These are phyloP conservation scores for Drosophila rufa DNA, from an alignment of 1,140 invertebrate species.

Conservation along the genomic window DNA sequence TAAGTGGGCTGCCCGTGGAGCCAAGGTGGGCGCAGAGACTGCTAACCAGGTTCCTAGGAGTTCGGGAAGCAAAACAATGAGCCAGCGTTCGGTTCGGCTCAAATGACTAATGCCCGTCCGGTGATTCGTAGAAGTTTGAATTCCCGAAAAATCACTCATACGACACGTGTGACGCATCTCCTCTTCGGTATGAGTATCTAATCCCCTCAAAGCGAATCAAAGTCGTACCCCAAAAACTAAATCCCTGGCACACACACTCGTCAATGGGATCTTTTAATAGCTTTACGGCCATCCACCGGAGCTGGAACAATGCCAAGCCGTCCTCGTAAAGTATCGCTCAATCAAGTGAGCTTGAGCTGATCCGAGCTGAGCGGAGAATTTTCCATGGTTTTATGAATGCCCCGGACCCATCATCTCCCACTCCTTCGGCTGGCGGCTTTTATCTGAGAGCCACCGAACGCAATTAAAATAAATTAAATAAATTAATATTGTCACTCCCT, in stretches of 20 bases:
- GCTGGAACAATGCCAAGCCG: conserved; percentile 48
- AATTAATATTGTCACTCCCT: conserved; percentile 78
- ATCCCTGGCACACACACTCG: conserved; percentile 34
- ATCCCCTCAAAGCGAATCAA: conserved; percentile 62
- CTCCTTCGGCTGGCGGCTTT: conserved; percentile 53
- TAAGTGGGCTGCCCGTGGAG: conserved; percentile 71
- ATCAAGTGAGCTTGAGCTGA: conserved; percentile 50
- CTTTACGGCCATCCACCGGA: conserved; percentile 18
- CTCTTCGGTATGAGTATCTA: conserved; percentile 18
- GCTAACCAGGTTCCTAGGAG: neutral
- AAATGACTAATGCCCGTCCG: conserved; percentile 34
- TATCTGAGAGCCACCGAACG: conserved; percentile 66
- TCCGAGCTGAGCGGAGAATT: conserved; percentile 19
- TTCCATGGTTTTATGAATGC: conserved; percentile 34
- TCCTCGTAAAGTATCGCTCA: conserved; percentile 76
- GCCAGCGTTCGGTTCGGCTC: neutral
- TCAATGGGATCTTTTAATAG: conserved; percentile 57
- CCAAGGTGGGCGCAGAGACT: conserved; percentile 37
- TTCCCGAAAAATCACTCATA: conserved; percentile 59
- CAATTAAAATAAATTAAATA: conserved; percentile 80
- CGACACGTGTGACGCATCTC: conserved; percentile 51
- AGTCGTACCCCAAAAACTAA: conserved; percentile 39
- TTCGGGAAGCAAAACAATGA: neutral
- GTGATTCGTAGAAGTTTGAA: conserved; percentile 36
- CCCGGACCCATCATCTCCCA: conserved; percentile 10